Base-by-base conservation (phyloP, 2,113 vertebrate genomes). In the Vulpes lagopus region DNA sequence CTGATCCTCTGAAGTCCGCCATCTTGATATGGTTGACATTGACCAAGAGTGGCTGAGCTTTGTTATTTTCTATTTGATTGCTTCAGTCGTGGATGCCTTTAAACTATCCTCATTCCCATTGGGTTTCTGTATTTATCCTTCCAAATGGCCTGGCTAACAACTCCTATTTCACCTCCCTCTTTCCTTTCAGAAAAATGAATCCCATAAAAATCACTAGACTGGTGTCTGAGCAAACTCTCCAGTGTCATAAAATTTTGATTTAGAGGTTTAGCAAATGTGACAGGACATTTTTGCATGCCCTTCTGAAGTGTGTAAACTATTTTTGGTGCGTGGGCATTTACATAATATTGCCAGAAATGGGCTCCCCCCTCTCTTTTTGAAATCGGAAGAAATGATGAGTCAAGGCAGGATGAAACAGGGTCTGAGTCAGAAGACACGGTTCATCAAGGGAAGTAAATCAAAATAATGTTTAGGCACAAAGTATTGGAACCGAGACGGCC, bases 171-270 rank as follows among this genome's bases (percentile, higher is more conserved):
- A 84, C 96, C 85, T 95, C 96, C 93, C 71, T 65, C 96, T 93
- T 94, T 87, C 88, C 95, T 69, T 96, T 62, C 91, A 78, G 84
- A 96, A 69, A 97, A 95, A 96, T 71, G 93, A 92, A 84, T 85
- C 85, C 89, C 96, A 96, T 98, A 97, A 97, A 97, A 98, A 95
- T 59, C 97, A 96, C 84, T 22, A 97, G 96, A 97, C 98, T 97
- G 95, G 96, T 91, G 93, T 95, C 91, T 69, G 96, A 96, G 95
- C 85, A 96, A 97, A 91, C 73, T 74, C 88, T 43, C 55, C 16
- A 49, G 96, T 91, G 51, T 88, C 97, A 78, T 97, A 96, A 97
- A 97, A 94, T 64, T 92, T 95, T 97, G 96, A 97, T 97, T 97
- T 85, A 96, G 95, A 93, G 95, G 93, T 64, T 94, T 89, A 91